A percentile compares a stretch with the other conserved stretches of the same genome.
Conservation (phyloP, 2,888 invertebrate genomes). For the Orgyia antiqua region DNA sequence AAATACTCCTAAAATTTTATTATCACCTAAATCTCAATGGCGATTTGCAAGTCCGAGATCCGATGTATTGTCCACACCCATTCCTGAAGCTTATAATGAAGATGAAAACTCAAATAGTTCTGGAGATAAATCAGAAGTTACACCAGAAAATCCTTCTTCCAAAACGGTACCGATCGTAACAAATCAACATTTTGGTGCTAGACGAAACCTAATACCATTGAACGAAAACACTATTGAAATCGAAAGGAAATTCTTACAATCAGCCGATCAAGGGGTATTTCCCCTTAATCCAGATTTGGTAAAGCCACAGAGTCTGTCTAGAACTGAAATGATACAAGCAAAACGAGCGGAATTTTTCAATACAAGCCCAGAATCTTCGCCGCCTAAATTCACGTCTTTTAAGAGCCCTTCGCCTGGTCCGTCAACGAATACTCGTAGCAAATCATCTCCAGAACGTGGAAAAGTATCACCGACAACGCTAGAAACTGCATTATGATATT, state of each 20-base stretch:
- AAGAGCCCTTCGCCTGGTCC: conserved; percentile 45
- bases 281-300: conserved; percentile 61
- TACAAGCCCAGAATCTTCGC: conserved; percentile 52
- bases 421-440: conserved; percentile 34
- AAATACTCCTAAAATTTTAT: conserved; percentile 80
- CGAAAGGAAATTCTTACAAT: conserved; percentile 41
- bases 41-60: conserved; percentile 86
- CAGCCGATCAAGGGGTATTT: conserved; percentile 62
- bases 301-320: conserved; percentile 48
- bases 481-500: conserved; percentile 81
- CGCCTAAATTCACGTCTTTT: conserved; percentile 61
- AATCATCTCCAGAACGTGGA: conserved; percentile 56
- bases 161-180: conserved; percentile 70
- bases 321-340: conserved; percentile 77
- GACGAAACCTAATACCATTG: conserved; percentile 65
- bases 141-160: conserved; percentile 47
- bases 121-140: conserved; percentile 68
- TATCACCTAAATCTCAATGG: conserved; percentile 85
- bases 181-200: conserved; percentile 69
- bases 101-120: conserved; percentile 84
- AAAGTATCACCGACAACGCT: conserved; percentile 71
- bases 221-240: conserved; percentile 50
- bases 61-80: conserved; percentile 91
- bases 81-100: conserved; percentile 89
- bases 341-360: conserved; percentile 80